Evolutionary conservation across 2,888 invertebrate genomes (phyloP).

Genomic region (Drosophila neonasuta): DNA sequence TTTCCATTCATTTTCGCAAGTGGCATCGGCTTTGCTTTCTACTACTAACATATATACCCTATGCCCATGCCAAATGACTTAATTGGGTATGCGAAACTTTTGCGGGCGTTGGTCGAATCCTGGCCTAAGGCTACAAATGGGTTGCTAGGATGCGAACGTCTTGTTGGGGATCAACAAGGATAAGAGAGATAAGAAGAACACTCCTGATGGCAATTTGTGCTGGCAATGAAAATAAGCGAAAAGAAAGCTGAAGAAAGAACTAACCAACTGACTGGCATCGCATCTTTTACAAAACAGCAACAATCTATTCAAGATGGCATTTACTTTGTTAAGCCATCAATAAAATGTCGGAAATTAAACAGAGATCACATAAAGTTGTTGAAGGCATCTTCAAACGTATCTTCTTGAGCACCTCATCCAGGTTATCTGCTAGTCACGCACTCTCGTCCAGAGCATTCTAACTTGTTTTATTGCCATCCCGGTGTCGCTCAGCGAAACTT

Average conservation of each 20-base stretch:
- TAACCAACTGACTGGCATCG: no score
- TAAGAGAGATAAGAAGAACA: no score
- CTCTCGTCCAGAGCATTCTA: neutral
- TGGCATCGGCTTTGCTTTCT: conserved; percentile 60
- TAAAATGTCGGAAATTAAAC: conserved; percentile 8
- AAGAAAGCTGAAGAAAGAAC: no score
- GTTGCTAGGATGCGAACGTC: neutral
- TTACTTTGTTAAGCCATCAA: conserved; percentile 1
- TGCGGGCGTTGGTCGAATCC: neutral
- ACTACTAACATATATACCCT: conserved; percentile 20
- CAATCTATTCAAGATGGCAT: neutral
- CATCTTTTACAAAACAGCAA: neutral
- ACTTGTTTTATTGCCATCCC: conserved; percentile 62
- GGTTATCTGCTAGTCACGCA: conserved; percentile 20
- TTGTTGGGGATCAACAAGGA: neutral
- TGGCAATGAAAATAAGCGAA: neutral
- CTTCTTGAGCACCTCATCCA: neutral
- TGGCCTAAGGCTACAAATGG: neutral
- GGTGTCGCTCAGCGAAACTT: conserved; percentile 55
- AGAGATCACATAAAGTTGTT: conserved; percentile 3
- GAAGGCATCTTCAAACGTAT: neutral
- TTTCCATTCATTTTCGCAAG: conserved; percentile 75
- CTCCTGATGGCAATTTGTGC: neutral
- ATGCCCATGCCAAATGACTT: neutral
- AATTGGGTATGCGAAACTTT: neutral